Evolutionary conservation across 2,888 invertebrate species (phyloP).

Genomic region (Epinotia brunnichana): DNA sequence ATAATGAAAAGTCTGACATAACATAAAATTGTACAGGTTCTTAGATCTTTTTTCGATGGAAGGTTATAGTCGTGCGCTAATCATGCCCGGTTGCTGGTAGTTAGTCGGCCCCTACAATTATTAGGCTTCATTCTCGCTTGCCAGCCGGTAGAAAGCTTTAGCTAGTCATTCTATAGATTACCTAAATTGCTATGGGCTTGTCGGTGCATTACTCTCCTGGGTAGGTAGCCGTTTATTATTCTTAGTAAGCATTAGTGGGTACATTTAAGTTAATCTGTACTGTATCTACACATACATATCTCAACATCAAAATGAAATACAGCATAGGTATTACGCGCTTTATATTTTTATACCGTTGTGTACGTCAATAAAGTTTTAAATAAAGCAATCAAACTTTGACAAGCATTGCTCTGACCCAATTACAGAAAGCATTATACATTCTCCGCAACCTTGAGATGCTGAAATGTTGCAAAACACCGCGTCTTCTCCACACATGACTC

Average conservation of each 20-base stretch:
- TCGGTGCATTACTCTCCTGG: slow-evolving; percentile 5
- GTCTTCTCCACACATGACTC: slow-evolving; percentile 30
- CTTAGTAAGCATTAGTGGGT: not conserved
- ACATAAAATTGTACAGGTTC: not conserved
- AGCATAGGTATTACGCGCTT: too few species aligned
- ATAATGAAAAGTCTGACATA: not conserved
- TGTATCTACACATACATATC: too few species aligned
- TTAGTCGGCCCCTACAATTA: slow-evolving; percentile 35
- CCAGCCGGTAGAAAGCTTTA: slow-evolving; percentile 55
- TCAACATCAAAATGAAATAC: not conserved
- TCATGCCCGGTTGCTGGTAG: slow-evolving; percentile 5
- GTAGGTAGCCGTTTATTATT: slow-evolving; percentile 6
- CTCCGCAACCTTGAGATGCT: slow-evolving; percentile 27
- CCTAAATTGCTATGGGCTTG: slow-evolving; percentile 11
- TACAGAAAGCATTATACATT: slow-evolving; percentile 23
- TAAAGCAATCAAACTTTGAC: not conserved
- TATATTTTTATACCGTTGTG: not conserved
- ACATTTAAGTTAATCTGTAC: not conserved
- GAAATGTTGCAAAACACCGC: slow-evolving; percentile 23
- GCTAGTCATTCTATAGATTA: slow-evolving; percentile 47
- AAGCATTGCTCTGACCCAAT: not conserved
- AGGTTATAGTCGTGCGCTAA: slow-evolving; percentile 3
- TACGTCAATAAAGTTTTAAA: not conserved
- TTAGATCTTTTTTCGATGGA: not conserved
- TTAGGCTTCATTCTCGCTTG: slow-evolving; percentile 49